These are phyloP conservation scores for Aradophagus sp. DNA, from an alignment of 1,140 invertebrate species.

Conservation along the genomic window DNA sequence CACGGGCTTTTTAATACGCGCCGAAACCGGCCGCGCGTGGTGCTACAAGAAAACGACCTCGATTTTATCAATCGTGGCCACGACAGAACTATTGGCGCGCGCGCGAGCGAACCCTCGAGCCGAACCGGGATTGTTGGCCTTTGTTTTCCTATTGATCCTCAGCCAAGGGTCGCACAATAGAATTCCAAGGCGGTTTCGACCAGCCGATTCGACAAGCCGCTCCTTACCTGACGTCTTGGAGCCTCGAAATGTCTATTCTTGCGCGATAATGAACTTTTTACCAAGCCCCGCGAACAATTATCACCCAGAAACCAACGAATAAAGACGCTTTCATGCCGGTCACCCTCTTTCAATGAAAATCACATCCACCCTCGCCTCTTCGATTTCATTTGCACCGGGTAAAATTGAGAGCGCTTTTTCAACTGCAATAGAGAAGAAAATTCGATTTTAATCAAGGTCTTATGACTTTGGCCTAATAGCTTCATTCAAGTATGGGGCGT, in stretches of 20 bases:
- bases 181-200: constrained; percentile 47
- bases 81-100: constrained; percentile 47
- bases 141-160: constrained; percentile 51
- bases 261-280: constrained; percentile 45
- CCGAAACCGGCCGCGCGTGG: constrained; percentile 24
- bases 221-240: constrained; percentile 9
- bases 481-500: too few relatives aligned
- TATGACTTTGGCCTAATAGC: too few relatives aligned
- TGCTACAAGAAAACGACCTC: constrained; percentile 39
- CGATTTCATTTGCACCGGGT: too few relatives aligned
- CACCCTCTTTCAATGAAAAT: too few relatives aligned
- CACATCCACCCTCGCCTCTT: neutral
- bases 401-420: too few relatives aligned
- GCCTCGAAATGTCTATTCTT: constrained; percentile 31
- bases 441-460: too few relatives aligned
- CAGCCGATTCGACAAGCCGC: constrained; percentile 9
- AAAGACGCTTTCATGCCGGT: neutral
- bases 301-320: constrained; percentile 6
- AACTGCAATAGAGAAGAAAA: too few relatives aligned
- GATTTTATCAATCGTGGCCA: constrained; percentile 50
- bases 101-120: constrained; percentile 11
- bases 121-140: constrained; percentile 31
- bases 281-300: constrained; percentile 19
- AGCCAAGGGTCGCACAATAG: constrained; percentile 31
- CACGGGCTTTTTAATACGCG: constrained; percentile 30